Evolutionary conservation across 2,888 invertebrate genomes (phyloP), one percentile per base, ranked within the genome.

Genomic region (Sicus ferrugineus): DNA sequence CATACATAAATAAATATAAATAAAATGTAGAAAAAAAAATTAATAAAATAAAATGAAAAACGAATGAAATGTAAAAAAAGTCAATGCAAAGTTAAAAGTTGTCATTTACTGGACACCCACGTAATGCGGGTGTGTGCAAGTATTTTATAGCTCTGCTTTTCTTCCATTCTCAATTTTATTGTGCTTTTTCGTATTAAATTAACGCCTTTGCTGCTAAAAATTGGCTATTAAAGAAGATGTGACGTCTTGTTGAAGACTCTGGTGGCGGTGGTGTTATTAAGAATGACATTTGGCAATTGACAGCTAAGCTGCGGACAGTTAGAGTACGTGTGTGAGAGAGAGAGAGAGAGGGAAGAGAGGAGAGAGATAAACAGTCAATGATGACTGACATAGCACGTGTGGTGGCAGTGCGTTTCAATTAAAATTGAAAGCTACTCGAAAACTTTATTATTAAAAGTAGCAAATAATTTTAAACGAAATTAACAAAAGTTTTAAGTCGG

Each of bases 241-340:
- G 3, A 9, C 14, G 14, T 3, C 11, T 14, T 26, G 38, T 42
- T 59, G 30, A 58, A 46, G 58, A 67, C 67, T 67, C 31, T 59
- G 46, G 56, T 58, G 28, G 34, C 52, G 54, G 23, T 7, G 34
- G 14, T 9, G 34, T 54, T 65, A 65, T 65, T 58, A 58, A 58
- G 46, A 67, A 48, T 59, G 67, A 67, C 67, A 67, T 26, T 34
- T 46, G 31, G 38, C 30, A 67, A 67, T 67, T 67, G 67, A 59
- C 59, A 67, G 34, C n/a, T 48, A 26, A 67, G 31, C 16, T 46
- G 38, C 19, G 26, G 48, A 50, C 19, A 42, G 26, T 30, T 46
- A 26, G 9, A 23, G 5, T 14, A 46, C 16, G 26, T 11, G 38
- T 23, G 46, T 48, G 21, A 5, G 46, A 26, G 26, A 62, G 14